Percentiles rank a stretch among this genome's conserved stretches.
Conservation (phyloP, 2,797 vertebrate genomes). For the Aldrovandia affinis region DNA sequence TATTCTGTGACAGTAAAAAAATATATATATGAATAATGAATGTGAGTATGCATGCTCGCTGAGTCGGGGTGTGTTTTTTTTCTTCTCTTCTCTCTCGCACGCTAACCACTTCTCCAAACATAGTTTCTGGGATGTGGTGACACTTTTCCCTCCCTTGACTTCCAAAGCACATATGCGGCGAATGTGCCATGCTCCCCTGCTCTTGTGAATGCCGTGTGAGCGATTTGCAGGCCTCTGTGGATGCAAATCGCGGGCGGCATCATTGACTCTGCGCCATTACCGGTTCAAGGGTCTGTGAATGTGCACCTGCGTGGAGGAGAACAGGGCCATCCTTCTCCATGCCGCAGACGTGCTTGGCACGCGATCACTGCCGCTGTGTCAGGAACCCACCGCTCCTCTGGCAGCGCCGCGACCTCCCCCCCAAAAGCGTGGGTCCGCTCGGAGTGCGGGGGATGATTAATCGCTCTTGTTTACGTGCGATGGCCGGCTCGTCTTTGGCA, state of each 20-base stretch:
- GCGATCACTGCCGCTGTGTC: conserved; percentile 2
- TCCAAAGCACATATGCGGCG: background rate
- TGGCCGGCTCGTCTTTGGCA: background rate
- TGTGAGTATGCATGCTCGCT: background rate
- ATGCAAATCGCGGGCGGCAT: background rate
- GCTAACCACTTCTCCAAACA: background rate
- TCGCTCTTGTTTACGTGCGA: background rate
- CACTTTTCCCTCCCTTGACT: background rate
- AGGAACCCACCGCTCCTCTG: background rate
- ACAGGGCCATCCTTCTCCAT: background rate
- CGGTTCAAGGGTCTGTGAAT: background rate
- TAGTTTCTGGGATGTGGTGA: background rate
- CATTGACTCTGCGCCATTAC: background rate
- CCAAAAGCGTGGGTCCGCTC: no score
- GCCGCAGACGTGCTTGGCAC: background rate
- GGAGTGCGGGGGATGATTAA: no score
- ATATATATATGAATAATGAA: background rate
- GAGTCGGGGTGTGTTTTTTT: background rate
- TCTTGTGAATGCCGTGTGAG: background rate
- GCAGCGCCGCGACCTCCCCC: no score
- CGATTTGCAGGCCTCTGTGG: background rate
- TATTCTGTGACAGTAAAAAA: background rate
- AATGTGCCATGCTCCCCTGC: background rate
- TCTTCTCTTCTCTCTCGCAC: no score
- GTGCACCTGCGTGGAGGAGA: background rate